These are phyloP conservation scores for Sparidentex hasta DNA, from an alignment of 2,797 vertebrate species.

Conservation along the genomic window DNA sequence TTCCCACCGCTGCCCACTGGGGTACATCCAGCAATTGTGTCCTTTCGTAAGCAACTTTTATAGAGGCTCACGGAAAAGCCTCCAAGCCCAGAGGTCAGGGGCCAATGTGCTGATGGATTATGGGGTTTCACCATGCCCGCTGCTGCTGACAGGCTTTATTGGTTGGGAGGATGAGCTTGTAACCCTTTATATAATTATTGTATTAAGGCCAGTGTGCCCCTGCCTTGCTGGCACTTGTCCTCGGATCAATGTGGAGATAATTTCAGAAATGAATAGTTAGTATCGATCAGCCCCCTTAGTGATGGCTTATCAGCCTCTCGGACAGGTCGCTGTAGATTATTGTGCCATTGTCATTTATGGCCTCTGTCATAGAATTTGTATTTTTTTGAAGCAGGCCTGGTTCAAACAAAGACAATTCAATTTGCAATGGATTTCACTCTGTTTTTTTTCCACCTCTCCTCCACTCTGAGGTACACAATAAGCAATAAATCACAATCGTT, in stretches of 20 bases:
- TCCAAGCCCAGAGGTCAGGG: constrained; percentile 93
- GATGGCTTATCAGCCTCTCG: constrained; percentile 93
- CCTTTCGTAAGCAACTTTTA: constrained; percentile 89
- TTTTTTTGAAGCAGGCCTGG: constrained; percentile 83
- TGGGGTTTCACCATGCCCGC: constrained; percentile 92
- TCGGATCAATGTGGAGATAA: constrained; percentile 99
- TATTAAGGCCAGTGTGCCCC: constrained; percentile 94
- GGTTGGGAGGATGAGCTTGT: constrained; percentile 98
- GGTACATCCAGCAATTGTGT: constrained; percentile 82
- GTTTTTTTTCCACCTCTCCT: constrained; percentile 60
- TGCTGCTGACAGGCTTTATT: constrained; percentile 98
- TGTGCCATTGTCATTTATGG: constrained; percentile 98
- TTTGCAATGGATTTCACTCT: constrained; percentile 94
- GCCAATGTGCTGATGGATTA: constrained; percentile 98
- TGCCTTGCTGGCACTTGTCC: constrained; percentile 93
- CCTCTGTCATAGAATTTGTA: constrained; percentile 90
- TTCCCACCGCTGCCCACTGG: constrained; percentile 74
- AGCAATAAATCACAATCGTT: constrained; percentile 99
- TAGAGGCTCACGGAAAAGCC: constrained; percentile 88
- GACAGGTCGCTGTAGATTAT: constrained; percentile 95
- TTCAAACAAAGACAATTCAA: constrained; percentile 99
- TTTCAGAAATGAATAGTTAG: constrained; percentile 99
- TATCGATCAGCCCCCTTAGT: constrained; percentile 94
- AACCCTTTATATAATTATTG: constrained; percentile 99
- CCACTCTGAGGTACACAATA: constrained; percentile 86